Base-by-base conservation (phyloP, 2,888 invertebrate genomes). In the Danaus chrysippus region DNA sequence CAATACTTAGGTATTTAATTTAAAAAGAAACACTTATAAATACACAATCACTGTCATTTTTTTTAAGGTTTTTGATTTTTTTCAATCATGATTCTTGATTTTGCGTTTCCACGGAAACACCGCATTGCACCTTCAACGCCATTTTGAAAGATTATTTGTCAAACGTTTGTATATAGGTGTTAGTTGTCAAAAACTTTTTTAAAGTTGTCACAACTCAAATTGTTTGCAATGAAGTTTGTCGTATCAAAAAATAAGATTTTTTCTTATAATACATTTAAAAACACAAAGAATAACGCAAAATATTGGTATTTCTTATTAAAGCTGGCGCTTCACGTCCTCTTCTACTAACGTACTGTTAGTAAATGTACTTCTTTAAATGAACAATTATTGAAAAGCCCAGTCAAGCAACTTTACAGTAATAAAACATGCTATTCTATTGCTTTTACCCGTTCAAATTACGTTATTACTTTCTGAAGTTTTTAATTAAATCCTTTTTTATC, bases 31-130 rank as follows among this genome's bases (percentile, higher is more conserved):
- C 75, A 82, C 82, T 83, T 86, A 73, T 72, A 49, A 81, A 76
- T 71, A 78, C 72, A 78, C 81, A 83, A 71, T 76, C 77, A 83
- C 75, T 77, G 81, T 76, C 86, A 87, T 87, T 81, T 82, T 87
- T 77, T 74, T 66, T 70, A 74, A 76, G 77, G 79, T 78, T 81
- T 83, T 78, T 75, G 72, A 71, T 77, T 74, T 75, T 76, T 82
- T 77, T 75, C 77, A 81, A 84, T 87, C 87, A 88, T 84, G 83
- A 84, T 83, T 84, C 74, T 76, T 73, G 77, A 76, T 72, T 82
- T 82, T 73, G 82, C 79, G 86, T 86, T 87, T 86, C 85, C 82
- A 86, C 86, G 87, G 86, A 88, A 89, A 88, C 88, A 87, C 90
- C 87, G 89, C 90, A 90, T 86, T 89, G 89, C 89, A 88, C 88